Evolutionary conservation across 2,888 invertebrate genomes (phyloP).

Genomic region (Synanthedon vespiformis): DNA sequence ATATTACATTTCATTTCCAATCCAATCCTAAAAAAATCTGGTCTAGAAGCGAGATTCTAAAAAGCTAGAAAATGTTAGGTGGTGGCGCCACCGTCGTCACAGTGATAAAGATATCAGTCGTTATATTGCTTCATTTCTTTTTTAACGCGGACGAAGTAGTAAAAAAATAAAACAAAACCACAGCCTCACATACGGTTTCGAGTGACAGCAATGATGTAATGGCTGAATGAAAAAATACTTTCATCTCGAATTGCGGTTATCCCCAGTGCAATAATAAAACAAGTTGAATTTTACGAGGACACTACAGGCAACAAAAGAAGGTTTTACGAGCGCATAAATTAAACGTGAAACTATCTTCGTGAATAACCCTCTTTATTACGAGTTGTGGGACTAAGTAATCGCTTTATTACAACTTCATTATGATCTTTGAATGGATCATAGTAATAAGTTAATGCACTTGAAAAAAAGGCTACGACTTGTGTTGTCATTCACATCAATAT

Average conservation of each 20-base stretch:
- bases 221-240: neutral
- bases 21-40: too few species aligned
- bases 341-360: slow-evolving; percentile 7
- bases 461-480: too few species aligned
- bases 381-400: slow-evolving; percentile 11
- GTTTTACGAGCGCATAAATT: slow-evolving; percentile 9
- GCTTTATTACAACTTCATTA: slow-evolving; percentile 10
- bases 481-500: too few species aligned
- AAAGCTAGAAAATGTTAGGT: too few species aligned
- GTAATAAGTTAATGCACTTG: neutral
- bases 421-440: neutral
- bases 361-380: slow-evolving; percentile 8
- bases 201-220: neutral
- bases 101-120: too few species aligned
- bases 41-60: too few species aligned
- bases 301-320: slow-evolving; percentile 23
- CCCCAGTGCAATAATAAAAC: neutral
- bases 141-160: too few species aligned
- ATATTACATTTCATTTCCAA: too few species aligned
- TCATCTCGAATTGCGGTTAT: neutral
- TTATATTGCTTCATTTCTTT: too few species aligned
- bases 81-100: too few species aligned
- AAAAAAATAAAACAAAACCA: too few species aligned
- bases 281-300: slow-evolving; percentile 16
- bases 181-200: too few species aligned